phyloP scores from a whole-genome alignment of 1,140 invertebrate genomes.

The Drusus annulatus region DNA sequence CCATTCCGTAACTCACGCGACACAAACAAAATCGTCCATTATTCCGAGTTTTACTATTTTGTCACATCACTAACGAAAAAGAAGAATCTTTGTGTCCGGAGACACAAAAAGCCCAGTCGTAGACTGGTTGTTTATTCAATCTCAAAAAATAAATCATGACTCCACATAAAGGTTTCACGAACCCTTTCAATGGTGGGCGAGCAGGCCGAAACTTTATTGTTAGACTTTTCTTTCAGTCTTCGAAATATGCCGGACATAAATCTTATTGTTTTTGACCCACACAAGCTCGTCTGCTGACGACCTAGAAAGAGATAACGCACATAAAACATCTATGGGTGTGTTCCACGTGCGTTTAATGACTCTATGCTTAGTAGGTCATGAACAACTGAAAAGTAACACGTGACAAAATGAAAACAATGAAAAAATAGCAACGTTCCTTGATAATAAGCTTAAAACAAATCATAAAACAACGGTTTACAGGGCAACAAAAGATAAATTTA shows the following conservation, averaged over 20 bases:
- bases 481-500: too few species aligned
- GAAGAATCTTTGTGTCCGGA: background rate
- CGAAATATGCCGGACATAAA: conserved; percentile 45
- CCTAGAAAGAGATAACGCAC: conserved; percentile 27
- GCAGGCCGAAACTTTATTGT: conserved; percentile 38
- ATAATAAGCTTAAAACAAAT: too few species aligned
- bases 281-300: conserved; percentile 17
- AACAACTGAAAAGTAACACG: too few species aligned
- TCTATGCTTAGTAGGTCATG: conserved; percentile 5
- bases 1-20: background rate
- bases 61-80: conserved; percentile 5
- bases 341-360: conserved; percentile 20
- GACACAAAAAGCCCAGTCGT: conserved; percentile 26
- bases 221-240: conserved; percentile 27
- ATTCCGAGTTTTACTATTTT: background rate
- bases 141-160: conserved; percentile 48
- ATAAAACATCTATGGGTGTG: too few species aligned
- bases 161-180: conserved; percentile 41
- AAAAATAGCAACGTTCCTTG: too few species aligned
- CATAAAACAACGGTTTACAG: too few species aligned
- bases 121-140: conserved; percentile 42
- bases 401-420: too few species aligned
- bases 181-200: conserved; percentile 50
- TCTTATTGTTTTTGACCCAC: conserved; percentile 31
- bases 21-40: background rate